Base-by-base conservation (phyloP, 2,888 invertebrate species). In the Syrista parreyssii region DNA sequence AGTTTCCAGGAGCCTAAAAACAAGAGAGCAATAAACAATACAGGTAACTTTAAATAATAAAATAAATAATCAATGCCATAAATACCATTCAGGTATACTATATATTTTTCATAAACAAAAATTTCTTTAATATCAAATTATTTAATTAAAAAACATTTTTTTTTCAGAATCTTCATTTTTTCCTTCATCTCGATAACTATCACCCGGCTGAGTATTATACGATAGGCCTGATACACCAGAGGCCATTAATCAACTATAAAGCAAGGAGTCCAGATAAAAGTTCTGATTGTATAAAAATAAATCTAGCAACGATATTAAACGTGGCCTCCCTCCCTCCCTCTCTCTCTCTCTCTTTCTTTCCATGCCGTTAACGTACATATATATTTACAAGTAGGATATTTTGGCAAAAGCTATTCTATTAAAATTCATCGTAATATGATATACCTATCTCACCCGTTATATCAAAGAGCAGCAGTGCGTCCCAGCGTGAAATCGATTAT, bases 241-340 rank as follows among this genome's bases (percentile, higher is more conserved):
- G 15, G 32, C 71, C 31, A 71, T 71, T 71, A 71, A 71, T 71
- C 71, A 71, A 12, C 32, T 31, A 32, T 31, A 31, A 71, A n/a
- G 23, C 71, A 33, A 15, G 71, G 12, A 31, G 32, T 31, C 71
- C 71, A 12, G 31, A 71, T 71, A 31, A 33, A 71, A 15, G 12
- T 71, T 71, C 31, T 15, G 71, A 71, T 71, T 33, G 31, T 31
- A 33, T 71, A 71, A 71, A 71, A 71, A 71, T 71, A 71, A 71
- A 71, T 71, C 31, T 12, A 55, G 55, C 23, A 55, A 23, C 55
- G 55, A 55, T 23, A 55, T 9, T 55, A 9, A 55, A 55, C 55
- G 2, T 1, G 55, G 9, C 23, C 9, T 75, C 82, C 74, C 34
- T 73, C 74, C 12, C 69, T 40, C 78, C 68, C 40, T 34, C 40